Percentiles rank a stretch among this genome's conserved stretches.
Conservation (phyloP, 2,113 vertebrate genomes). For the Lophochroa leadbeateri region DNA sequence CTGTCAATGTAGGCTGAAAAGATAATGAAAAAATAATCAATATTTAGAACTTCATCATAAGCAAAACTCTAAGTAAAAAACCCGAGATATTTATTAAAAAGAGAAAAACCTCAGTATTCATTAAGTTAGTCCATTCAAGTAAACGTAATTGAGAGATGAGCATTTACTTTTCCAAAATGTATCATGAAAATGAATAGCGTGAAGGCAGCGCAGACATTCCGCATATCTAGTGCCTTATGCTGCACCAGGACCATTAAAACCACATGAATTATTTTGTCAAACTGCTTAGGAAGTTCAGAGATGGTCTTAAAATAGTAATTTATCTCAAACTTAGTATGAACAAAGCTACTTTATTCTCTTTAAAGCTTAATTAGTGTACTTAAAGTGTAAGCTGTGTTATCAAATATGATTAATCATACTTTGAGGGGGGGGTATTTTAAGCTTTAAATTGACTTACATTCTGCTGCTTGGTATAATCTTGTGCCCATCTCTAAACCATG, state of each 20-base stretch:
- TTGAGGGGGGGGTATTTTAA: not conserved
- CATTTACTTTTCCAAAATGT: not conserved
- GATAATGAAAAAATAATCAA: conserved; percentile 47
- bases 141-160: not conserved
- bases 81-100: not conserved
- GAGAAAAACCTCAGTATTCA: not conserved
- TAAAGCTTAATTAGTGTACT: conserved; percentile 27
- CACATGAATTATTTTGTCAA: conserved; percentile 36
- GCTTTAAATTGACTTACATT: conserved; percentile 83
- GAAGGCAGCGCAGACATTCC: not conserved
- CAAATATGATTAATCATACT: not conserved
- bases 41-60: conserved; percentile 54
- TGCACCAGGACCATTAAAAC: conserved; percentile 17
- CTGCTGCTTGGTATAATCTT: conserved; percentile 91
- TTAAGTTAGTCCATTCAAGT: conserved; percentile 6
- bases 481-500: conserved; percentile 94
- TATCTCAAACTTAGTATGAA: not conserved
- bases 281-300: conserved; percentile 4
- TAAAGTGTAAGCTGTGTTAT: not conserved
- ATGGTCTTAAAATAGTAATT: conserved; percentile 5
- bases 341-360: not conserved
- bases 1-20: conserved; percentile 53
- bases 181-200: not conserved
- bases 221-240: not conserved
- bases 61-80: not conserved